Evolutionary conservation across 2,113 vertebrate genomes (phyloP).

Genomic region (Vulpes lagopus): DNA sequence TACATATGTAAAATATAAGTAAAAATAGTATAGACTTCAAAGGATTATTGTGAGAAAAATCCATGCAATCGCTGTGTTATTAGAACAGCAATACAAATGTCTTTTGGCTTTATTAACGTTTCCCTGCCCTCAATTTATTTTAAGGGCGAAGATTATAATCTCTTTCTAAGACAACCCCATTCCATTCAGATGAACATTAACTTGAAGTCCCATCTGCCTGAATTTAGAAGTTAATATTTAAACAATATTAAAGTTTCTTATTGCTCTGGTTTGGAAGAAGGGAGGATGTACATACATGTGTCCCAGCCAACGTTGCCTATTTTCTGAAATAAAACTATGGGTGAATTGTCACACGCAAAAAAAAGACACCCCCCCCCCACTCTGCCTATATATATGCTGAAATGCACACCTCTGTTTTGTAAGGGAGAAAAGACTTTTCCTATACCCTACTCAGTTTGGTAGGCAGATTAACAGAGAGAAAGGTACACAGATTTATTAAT

Average conservation of each 20-base stretch:
- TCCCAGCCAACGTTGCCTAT: constrained; percentile 62
- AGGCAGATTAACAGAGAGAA: neutral
- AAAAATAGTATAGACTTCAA: neutral
- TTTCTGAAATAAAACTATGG: constrained; percentile 67
- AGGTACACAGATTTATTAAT: neutral
- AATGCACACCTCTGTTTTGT: neutral
- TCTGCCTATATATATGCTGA: neutral
- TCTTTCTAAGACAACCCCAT: neutral
- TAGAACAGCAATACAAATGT: neutral
- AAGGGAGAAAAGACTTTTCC: neutral
- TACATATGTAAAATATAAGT: neutral
- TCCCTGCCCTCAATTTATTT: neutral
- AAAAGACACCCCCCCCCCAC: neutral
- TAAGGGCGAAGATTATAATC: neutral
- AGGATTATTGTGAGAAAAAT: neutral
- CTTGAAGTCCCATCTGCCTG: constrained; percentile 65
- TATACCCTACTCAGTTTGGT: neutral
- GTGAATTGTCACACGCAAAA: constrained; percentile 74
- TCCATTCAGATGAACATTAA: constrained; percentile 64
- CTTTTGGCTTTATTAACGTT: neutral
- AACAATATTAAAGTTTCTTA: constrained; percentile 55
- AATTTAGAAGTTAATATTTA: constrained; percentile 59
- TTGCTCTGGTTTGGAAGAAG: constrained; percentile 45
- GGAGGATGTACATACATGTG: neutral
- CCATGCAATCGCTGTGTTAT: neutral